Percentiles rank a stretch among this genome's conserved stretches.
These are phyloP conservation scores for Rhinolophus ferrumequinum DNA, from an alignment of 2,113 vertebrate genomes.

Conservation along the genomic window DNA sequence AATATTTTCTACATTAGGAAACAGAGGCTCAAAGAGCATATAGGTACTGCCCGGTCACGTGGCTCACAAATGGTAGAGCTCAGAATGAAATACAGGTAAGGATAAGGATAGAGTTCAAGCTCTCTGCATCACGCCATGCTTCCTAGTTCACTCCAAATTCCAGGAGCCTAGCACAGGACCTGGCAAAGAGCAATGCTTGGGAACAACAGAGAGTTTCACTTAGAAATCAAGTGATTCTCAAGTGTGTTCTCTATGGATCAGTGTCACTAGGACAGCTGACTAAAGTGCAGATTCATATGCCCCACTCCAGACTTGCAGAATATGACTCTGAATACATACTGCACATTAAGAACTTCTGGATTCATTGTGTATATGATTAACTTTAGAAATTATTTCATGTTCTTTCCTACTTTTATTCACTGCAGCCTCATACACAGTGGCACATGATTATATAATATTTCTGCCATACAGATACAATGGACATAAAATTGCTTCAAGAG, in stretches of 20 bases:
- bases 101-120: neutral
- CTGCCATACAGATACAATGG: neutral
- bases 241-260: neutral
- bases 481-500: neutral
- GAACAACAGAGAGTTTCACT: neutral
- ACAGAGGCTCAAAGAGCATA: neutral
- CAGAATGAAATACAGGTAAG: neutral
- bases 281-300: neutral
- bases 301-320: neutral
- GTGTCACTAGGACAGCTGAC: neutral
- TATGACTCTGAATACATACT: neutral
- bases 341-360: neutral
- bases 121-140: neutral
- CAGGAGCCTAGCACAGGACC: neutral
- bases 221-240: neutral
- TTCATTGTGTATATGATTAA: neutral
- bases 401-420: neutral
- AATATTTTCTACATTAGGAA: neutral
- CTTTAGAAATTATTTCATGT: neutral
- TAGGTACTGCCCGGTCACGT: neutral
- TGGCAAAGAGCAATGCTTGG: neutral
- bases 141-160: neutral
- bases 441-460: neutral
- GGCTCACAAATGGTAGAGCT: neutral
- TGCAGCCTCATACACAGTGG: neutral